A percentile compares a stretch with the other conserved stretches of the same genome.
phyloP scores from a whole-genome alignment of 2,888 invertebrate genomes.

The Hemaris fuciformis region DNA sequence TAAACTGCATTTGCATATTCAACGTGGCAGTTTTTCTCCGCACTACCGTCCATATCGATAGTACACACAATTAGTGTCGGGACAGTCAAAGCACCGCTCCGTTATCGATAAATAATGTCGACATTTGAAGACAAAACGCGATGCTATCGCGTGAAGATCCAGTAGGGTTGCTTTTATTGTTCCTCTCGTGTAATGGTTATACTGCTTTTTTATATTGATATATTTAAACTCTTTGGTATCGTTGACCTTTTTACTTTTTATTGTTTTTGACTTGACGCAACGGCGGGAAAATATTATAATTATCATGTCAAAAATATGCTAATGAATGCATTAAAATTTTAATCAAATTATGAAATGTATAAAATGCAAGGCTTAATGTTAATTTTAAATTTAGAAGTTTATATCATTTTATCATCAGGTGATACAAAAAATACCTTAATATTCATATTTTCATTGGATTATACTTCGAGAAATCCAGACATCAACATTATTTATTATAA shows the following conservation, averaged over 20 bases:
- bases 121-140: slow-evolving; percentile 73
- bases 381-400: neutral
- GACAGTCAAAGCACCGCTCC: slow-evolving; percentile 52
- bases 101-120: slow-evolving; percentile 64
- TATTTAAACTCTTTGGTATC: neutral
- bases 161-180: slow-evolving; percentile 14
- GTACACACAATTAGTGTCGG: slow-evolving; percentile 74
- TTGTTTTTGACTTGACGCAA: neutral
- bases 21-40: slow-evolving; percentile 49
- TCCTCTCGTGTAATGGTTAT: slow-evolving; percentile 8
- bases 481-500: neutral
- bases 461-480: neutral
- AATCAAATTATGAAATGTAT: neutral
- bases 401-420: neutral
- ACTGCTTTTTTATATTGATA: slow-evolving; percentile 4
- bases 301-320: neutral
- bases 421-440: neutral
- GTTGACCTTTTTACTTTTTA: neutral
- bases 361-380: neutral
- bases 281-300: neutral
- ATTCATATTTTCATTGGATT: neutral
- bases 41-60: slow-evolving; percentile 44
- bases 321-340: neutral
- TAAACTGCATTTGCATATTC: slow-evolving; percentile 54
- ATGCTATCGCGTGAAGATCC: slow-evolving; percentile 51